Evolutionary conservation across 2,113 vertebrate genomes (phyloP), one percentile per base, ranked within the genome.

Genomic region (Polypterus senegalus): DNA sequence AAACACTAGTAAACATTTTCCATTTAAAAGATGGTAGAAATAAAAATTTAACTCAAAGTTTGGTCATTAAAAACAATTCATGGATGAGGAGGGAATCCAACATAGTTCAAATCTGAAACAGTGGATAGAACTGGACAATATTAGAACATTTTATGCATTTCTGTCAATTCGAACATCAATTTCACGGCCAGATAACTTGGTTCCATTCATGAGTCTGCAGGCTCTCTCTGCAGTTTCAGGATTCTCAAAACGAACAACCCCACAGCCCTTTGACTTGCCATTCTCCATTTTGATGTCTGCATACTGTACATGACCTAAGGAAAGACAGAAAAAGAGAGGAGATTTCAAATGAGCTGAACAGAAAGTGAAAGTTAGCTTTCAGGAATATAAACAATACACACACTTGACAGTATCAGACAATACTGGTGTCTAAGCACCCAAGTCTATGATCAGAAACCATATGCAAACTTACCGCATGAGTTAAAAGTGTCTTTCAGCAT

Each of bases 211-310:
- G 82, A 92, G 94, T 45, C 91, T 83, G 72, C 94, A 98, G 56
- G 93, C 94, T 0, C 93, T 71, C 71, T 98, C 94, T 0, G 94
- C 94, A 5, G 91, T 91, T 72, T 98, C 95, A 0, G 94, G 94
- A 3, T 79, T 93, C 72, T 98, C 94, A 5, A 98, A 98, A 47
- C 94, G 81, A 49, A 98, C 94, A 70, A 97, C 93, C 0, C 95
- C 95, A 9, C 95, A 98, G 45, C 95, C 95, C 79, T 98, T 98
- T n/a, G 95, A 98, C 66, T 97, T 97, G 9, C 95, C 96, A 0
- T 96, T 98, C 75, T 98, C 94, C 89, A 94, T 95, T 81, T 97
- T 98, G 66, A 98, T 97, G 67, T 98, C 95, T 0, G 95, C 95
- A 52, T 96, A 98, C 67, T 97, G 90, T 61, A 98, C 95, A 1